Conservation (phyloP, 2,888 invertebrate genomes). For the Rhamnusium bicolor region DNA sequence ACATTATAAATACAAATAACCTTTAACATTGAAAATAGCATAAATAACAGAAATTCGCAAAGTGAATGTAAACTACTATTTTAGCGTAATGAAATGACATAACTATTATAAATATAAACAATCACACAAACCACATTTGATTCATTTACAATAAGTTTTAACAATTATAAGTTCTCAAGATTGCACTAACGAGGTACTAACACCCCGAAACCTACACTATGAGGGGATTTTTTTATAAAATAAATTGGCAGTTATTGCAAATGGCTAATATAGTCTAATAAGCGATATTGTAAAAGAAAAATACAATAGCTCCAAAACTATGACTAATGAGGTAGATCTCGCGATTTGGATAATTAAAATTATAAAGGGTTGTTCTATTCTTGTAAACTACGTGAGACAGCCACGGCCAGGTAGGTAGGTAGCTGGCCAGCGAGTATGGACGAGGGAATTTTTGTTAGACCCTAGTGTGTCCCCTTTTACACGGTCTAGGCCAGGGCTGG, state of each 20-base stretch:
- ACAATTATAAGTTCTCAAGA: too few relatives aligned
- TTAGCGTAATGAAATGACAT: background rate
- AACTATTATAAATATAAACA: background rate
- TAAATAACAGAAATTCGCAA: constrained; percentile 23
- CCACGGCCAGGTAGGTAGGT: constrained; percentile 52
- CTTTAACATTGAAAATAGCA: constrained; percentile 23
- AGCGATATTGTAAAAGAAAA: constrained; percentile 14
- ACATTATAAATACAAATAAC: constrained; percentile 4
- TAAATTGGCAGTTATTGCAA: constrained; percentile 1
- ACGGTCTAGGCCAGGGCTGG: constrained; percentile 48
- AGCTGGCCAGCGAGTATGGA: constrained; percentile 49
- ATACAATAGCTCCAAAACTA: constrained; percentile 31
- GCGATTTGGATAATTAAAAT: constrained; percentile 59
- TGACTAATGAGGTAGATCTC: constrained; percentile 54
- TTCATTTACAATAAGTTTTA: too few relatives aligned
- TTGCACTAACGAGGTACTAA: too few relatives aligned
- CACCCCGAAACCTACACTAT: too few relatives aligned
- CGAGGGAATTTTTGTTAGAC: constrained; percentile 48
- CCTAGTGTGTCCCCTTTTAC: constrained; percentile 40
- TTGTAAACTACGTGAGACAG: constrained; percentile 61
- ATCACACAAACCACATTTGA: too few relatives aligned
- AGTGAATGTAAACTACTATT: constrained; percentile 12
- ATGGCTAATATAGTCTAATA: constrained; percentile 26
- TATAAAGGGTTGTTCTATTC: constrained; percentile 61
- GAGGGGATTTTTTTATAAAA: background rate